Conservation (phyloP, 1,140 invertebrate genomes). For the Drosophila navojoa region DNA sequence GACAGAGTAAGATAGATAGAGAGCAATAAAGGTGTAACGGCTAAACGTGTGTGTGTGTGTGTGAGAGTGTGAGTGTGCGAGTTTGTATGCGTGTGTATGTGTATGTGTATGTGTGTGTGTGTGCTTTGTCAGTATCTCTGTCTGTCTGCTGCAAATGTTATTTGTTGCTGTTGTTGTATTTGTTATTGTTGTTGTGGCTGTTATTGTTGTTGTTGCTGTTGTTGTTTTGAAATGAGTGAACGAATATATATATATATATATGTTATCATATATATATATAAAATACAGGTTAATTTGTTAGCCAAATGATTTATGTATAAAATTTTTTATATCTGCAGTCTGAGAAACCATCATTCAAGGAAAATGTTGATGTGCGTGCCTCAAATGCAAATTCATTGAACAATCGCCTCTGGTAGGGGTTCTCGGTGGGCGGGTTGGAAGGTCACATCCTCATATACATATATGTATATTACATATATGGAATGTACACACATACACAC, state of each 20-base stretch:
- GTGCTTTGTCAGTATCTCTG: conserved; percentile 32
- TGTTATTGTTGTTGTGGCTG: conserved; percentile 63
- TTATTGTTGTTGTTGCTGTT: conserved; percentile 48
- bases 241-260: conserved; percentile 31
- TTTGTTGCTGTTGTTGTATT: conserved; percentile 44
- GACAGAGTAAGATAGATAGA: conserved; percentile 49
- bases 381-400: conserved; percentile 82
- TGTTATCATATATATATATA: conserved; percentile 10
- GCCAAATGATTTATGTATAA: conserved; percentile 79
- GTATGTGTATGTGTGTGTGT: conserved; percentile 19
- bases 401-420: conserved; percentile 68
- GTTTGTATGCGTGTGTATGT: conserved; percentile 23
- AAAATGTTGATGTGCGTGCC: conserved; percentile 77
- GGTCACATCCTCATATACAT: background rate
- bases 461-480: background rate
- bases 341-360: conserved; percentile 80
- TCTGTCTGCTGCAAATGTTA: conserved; percentile 40
- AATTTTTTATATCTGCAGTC: conserved; percentile 73
- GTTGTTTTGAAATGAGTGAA: conserved; percentile 78
- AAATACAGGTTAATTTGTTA: conserved; percentile 65
- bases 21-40: conserved; percentile 53
- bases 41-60: conserved; percentile 37
- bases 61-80: conserved; percentile 8
- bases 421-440: background rate
- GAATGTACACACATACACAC: background rate